Conservation (phyloP, 2,888 invertebrate species). For the Fissipunctia ypsillon region DNA sequence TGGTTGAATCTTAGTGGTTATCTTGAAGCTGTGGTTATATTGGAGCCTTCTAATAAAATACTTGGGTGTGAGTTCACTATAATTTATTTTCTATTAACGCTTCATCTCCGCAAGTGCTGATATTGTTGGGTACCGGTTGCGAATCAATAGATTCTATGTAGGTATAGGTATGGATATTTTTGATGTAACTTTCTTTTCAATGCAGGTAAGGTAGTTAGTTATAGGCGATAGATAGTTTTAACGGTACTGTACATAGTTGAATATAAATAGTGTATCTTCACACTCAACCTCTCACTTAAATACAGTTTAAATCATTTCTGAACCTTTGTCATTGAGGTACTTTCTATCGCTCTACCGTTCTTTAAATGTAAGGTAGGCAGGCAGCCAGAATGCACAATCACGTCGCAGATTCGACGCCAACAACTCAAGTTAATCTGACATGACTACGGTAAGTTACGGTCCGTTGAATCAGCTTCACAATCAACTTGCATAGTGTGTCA, state of each 20-base stretch:
- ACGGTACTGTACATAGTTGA: too few species aligned
- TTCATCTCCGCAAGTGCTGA: slow-evolving; percentile 40
- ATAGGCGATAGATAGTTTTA: background rate
- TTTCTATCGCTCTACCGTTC: slow-evolving; percentile 6
- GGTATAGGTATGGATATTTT: background rate
- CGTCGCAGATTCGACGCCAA: slow-evolving; percentile 34
- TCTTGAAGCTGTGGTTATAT: slow-evolving; percentile 15
- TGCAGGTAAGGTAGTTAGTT: background rate
- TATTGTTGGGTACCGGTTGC: slow-evolving; percentile 18
- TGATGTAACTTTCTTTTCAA: background rate
- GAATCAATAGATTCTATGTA: background rate
- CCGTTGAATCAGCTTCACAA: slow-evolving; percentile 36
- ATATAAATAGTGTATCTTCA: too few species aligned
- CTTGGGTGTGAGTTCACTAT: slow-evolving; percentile 66
- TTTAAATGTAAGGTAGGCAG: background rate
- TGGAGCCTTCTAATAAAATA: slow-evolving; percentile 70
- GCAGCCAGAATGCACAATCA: slow-evolving; percentile 23
- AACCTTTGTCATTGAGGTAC: background rate
- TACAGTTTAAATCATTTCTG: background rate
- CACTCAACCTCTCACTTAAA: background rate
- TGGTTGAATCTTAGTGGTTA: slow-evolving; percentile 21
- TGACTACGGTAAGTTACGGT: slow-evolving; percentile 35
- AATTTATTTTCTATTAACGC: slow-evolving; percentile 75
- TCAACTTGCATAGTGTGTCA: slow-evolving; percentile 44
- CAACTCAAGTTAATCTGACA: slow-evolving; percentile 51